These are phyloP conservation scores for Diorhabda elongata DNA, from an alignment of 1,140 invertebrate genomes.

Conservation along the genomic window DNA sequence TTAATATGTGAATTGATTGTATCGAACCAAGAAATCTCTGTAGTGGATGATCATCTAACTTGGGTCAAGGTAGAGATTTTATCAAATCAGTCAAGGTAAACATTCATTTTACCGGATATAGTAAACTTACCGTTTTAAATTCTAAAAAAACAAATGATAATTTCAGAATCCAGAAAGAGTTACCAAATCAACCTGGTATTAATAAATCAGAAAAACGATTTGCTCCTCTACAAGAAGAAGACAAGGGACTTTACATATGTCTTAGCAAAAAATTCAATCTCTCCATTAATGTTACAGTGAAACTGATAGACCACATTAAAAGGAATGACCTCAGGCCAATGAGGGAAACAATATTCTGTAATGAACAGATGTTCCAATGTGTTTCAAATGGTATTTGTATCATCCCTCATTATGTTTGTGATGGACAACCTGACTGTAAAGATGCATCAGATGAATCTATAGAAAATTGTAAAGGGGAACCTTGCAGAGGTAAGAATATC, in stretches of 20 bases:
- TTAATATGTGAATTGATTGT: constrained; percentile 39
- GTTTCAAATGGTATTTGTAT: constrained; percentile 54
- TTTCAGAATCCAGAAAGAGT: constrained; percentile 17
- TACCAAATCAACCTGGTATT: constrained; percentile 22
- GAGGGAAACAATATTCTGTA: constrained; percentile 35
- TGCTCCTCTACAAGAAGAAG: constrained; percentile 33
- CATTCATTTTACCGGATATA: background rate
- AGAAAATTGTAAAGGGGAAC: constrained; percentile 50
- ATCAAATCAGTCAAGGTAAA: constrained; percentile 20
- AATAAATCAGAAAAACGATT: constrained; percentile 40
- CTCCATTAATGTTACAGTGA: constrained; percentile 32
- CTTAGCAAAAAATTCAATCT: constrained; percentile 41
- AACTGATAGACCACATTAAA: constrained; percentile 31
- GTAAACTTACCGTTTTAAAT: constrained; percentile 14
- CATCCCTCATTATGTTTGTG: constrained; percentile 58
- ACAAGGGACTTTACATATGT: constrained; percentile 41
- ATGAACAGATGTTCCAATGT: constrained; percentile 42
- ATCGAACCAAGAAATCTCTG: constrained; percentile 26
- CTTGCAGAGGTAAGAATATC: constrained; percentile 49
- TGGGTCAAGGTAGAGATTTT: constrained; percentile 32
- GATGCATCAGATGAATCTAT: constrained; percentile 54
- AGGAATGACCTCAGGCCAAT: constrained; percentile 23
- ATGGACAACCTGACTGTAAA: constrained; percentile 60
- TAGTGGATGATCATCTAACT: constrained; percentile 36
- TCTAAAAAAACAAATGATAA: constrained; percentile 5